Evolutionary conservation across 2,888 invertebrate genomes (phyloP), one percentile per base, ranked within the genome.

Genomic region (Lottia scabra): DNA sequence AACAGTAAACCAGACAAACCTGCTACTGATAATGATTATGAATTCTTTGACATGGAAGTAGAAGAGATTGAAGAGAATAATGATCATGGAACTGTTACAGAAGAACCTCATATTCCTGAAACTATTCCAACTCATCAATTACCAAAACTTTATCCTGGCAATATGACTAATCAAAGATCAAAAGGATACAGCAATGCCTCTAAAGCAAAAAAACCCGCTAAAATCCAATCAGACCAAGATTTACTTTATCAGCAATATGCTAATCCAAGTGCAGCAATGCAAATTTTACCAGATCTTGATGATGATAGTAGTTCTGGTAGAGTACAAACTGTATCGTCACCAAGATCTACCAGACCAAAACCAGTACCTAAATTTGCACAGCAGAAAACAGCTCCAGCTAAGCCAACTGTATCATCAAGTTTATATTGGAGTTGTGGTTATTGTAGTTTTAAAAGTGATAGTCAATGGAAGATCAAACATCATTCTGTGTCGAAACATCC

Each of bases 341-440:
- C 23, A 16, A 44, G 46, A 12, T 65, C 66, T 26, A 26, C 46
- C 2, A 15, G 38, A 0, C 38, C 67, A 26, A 68, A 65, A 1
- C 68, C 68, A 64, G 30, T 70, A 30, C 23, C 72, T n/a, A 65
- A 64, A 27, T 30, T 65, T 71, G 43, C 65, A n/a, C 27, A 56
- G 1, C 56, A 73, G 16, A 71, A 67, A 10, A 46, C 74, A 23
- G 26, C 27, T 63, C 74, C 68, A 44, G 12, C 64, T 4, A 65
- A 74, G 5, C 44, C 44, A 1, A 78, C 79, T 27, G 80, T 79
- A 16, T 79, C 80, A 12, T 80, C 83, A 15, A 81, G 80, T 27
- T 72, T 83, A 16, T 83, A 84, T 69, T 85, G 83, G 85, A 82
- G 80, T 65, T 85, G 85, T 80, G 84, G 83, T 13, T 85, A 85